These are phyloP conservation scores for Sebastes ruberrimus DNA, from an alignment of 2,797 vertebrate species.

Conservation along the genomic window DNA sequence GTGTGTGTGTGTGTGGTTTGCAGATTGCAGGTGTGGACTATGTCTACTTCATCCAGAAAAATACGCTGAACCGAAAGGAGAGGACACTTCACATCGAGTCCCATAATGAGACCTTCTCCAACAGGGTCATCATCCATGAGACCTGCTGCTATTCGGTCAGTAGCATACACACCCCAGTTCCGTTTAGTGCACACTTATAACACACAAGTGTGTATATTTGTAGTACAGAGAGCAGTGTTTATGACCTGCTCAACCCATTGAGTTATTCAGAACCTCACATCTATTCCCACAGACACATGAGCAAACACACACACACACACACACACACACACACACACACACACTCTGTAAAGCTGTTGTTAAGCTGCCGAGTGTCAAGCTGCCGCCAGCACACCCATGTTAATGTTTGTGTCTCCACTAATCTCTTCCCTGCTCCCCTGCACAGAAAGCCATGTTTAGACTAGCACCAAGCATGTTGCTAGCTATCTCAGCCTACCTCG, in stretches of 20 bases:
- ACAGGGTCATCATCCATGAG: conserved; percentile 93
- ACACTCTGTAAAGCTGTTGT: neutral
- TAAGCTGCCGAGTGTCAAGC: conserved; percentile 1
- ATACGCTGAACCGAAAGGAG: conserved; percentile 91
- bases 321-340: neutral
- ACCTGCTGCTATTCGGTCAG: conserved; percentile 96
- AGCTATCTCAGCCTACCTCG: neutral
- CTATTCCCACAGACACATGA: neutral
- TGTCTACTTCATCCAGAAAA: conserved; percentile 97
- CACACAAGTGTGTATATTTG: neutral
- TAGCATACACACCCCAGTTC: conserved; percentile 7
- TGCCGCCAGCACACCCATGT: conserved; percentile 5
- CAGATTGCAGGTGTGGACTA: conserved; percentile 98
- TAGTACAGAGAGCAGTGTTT: neutral
- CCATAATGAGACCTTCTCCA: conserved; percentile 96
- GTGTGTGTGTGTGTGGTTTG: conserved; percentile 26
- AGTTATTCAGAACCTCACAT: neutral
- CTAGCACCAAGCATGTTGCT: conserved; percentile 9
- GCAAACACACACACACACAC: neutral
- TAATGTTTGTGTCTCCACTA: conserved; percentile 9
- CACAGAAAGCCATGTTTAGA: conserved; percentile 36
- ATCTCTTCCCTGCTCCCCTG: conserved; percentile 16
- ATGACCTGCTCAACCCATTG: neutral
- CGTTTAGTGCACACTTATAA: neutral
- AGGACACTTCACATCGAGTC: conserved; percentile 97